Base-by-base conservation (phyloP, 2,113 vertebrate species). In the Sylvietta virens region DNA sequence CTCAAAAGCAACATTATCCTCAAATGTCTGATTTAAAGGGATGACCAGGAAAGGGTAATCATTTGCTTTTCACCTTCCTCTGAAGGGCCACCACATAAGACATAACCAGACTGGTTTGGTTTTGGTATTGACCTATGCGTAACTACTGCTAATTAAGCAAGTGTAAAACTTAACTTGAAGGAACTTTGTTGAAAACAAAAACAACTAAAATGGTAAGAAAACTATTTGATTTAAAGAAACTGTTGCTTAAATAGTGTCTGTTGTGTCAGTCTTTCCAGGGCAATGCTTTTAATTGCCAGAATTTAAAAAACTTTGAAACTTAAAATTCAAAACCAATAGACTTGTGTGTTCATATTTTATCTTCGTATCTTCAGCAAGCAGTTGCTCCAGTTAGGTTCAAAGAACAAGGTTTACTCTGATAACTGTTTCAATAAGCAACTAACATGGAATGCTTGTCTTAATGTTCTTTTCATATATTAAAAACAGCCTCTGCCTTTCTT, bases 391-490 rank as follows among this genome's bases (percentile, higher is more conserved):
- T 33, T 5, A 40, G 35, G 40, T 88, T 77, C 54, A 40, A 86
- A 61, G 50, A 91, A 70, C 10, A 1, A 90, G 65, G 48, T 92
- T 93, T 93, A 90, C 51, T 79, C 69, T 78, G 60, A 53, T 90
- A 96, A 88, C 76, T 88, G 71, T 82, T 95, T 92, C 86, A 91
- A 62, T 91, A 84, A 94, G 83, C 83, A 96, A 51, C n/a, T 89
- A 88, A 82, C 39, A 86, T 42, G 51, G 81, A 86, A 89, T 66
- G 30, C 33, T 54, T 81, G 35, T 69, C 54, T 72, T 88, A 60
- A 69, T 40, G 19, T 47, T 86, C 15, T 62, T 84, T 80, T 58
- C 26, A 61, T 6, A 56, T 3, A 66, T 8, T 54, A 56, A 86
- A 92, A 58, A 1, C 15, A 74, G 3, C 6, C 42, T 89, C 61